Evolutionary conservation across 2,113 vertebrate species (phyloP), one percentile per base, ranked within the genome.

Genomic region (Oenanthe oenanthe): DNA sequence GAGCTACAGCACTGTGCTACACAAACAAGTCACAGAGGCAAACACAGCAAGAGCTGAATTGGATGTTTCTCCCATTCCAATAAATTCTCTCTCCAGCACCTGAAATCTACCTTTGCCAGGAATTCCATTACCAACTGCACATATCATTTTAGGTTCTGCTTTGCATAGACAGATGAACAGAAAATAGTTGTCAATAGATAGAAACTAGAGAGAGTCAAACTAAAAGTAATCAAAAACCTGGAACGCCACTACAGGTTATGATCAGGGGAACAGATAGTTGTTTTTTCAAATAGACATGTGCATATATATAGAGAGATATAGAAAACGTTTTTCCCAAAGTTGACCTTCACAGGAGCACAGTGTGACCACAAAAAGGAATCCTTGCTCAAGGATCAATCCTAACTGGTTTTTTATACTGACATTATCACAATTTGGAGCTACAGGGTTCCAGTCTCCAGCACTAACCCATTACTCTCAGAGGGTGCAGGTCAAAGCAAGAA

Each of bases 71-170:
- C 74, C 66, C 0, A 0, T 88, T 87, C 62, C 81, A 80, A 16
- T 82, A 89, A 79, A 79, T 88, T 89, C 76, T 83, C 45, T 86
- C 74, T 91, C 60, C 36, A 76, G 60, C 75, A 93, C 63, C 67
- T 74, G 75, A 94, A 96, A 92, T 83, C 70, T 88, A 70, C 67
- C 47, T 88, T 84, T 89, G 82, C 78, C 95, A 95, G 75, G 88
- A 94, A 95, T 85, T 91, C 74, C 56, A 83, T 87, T 75, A 95
- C 58, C 70, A 88, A 61, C 50, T 66, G 32, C 84, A 85, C 13
- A 86, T 88, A 88, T 50, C 58, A 88, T 68, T 92, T 88, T 47
- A 73, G 51, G 67, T 21, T 76, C 63, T 80, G 34, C 45, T 93
- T 90, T 92, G 63, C 85, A 34, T 54, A 83, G 54, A 58, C 26